Evolutionary conservation across 1,140 invertebrate species (phyloP), one percentile per base, ranked within the genome.

Genomic region (Samia ricini): DNA sequence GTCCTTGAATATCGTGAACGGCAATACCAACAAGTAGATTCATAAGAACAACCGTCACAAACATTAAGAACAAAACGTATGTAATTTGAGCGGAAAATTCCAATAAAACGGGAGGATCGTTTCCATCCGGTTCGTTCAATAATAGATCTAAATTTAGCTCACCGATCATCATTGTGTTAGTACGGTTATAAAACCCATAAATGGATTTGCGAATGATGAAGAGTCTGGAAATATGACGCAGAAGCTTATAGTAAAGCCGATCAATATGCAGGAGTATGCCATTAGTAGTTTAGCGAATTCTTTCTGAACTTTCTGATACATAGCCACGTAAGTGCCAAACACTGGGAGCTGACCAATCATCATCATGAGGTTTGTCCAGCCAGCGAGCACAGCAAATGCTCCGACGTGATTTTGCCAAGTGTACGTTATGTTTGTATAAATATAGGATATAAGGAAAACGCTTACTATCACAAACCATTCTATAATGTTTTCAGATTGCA

Each of bases 141-240:
- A 94, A 74, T 33, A 92, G 92, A 64, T 94, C 93, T 60, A 94
- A 92, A 70, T 94, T 94, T 6, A 94, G 69, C 68, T 97, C 96
- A 0, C 96, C 96, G 2, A 96, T 97, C 96, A 97, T 97, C 95
- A 97, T 97, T 0, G 96, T 0, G 96, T 96, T 48, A 97, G 81
- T 0, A 96, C 95, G 4, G 96, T 96, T 33, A 97, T 95, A 36
- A 96, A 93, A 19, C 94, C 94, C 80, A 95, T 94, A 63, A 96
- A 94, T 1, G 95, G 94, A 87, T 95, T 95, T 22, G 94, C 93
- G 79, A 97, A 97, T 0, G 94, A 94, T 7, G 94, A 94, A 1
- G 95, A 95, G 49, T 94, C 93, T 0, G 95, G 95, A 84, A 97
- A 97, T 70, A 97, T 95, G 0, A 97, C 95, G 81, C 95, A 96